Evolutionary conservation across 2,888 invertebrate species (phyloP), one percentile per base, ranked within the genome.

Genomic region (Actias luna): DNA sequence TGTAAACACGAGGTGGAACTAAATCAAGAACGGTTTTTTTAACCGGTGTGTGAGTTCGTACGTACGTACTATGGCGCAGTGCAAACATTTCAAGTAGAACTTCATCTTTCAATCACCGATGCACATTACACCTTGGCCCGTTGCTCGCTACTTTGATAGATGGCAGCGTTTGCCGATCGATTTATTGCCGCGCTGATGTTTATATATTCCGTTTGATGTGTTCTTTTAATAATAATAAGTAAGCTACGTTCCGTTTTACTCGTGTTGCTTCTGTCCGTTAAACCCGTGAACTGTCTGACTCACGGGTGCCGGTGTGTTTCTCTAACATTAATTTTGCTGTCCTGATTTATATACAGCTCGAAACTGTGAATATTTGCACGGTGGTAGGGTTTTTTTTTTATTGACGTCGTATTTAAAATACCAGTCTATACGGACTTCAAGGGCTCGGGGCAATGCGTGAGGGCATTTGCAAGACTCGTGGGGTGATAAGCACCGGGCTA

Each of bases 91-190:
- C 70, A 75, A 75, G 72, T 67, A 75, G 69, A 77, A 65, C 89
- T 87, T 89, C 90, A 89, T 91, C 91, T 91, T 76, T 91, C 91
- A 83, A 76, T 91, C 90, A 83, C 67, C 88, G 76, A 69, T 66
- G 69, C 68, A 80, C 91, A 90, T 91, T 89, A 89, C 85, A 84
- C 78, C 83, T 88, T 84, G 79, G 73, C 77, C 78, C 78, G 84
- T 78, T 86, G 77, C 81, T 73, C 72, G 70, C 65, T 69, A 70
- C 46, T 74, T 72, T 84, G 87, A 91, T 85, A 91, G 91, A 89
- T 90, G 91, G 89, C 91, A 85, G 83, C 82, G 87, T 83, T 69
- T 80, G 87, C 60, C 77, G 83, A 90, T 66, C 72, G 89, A 89
- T 87, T 85, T 85, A 90, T 86, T 64, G 75, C 66, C 50, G 67